A percentile compares a stretch with the other conserved stretches of the same genome.
Evolutionary conservation across 2,113 vertebrate species (phyloP).

Genomic region (Delphinus delphis): DNA sequence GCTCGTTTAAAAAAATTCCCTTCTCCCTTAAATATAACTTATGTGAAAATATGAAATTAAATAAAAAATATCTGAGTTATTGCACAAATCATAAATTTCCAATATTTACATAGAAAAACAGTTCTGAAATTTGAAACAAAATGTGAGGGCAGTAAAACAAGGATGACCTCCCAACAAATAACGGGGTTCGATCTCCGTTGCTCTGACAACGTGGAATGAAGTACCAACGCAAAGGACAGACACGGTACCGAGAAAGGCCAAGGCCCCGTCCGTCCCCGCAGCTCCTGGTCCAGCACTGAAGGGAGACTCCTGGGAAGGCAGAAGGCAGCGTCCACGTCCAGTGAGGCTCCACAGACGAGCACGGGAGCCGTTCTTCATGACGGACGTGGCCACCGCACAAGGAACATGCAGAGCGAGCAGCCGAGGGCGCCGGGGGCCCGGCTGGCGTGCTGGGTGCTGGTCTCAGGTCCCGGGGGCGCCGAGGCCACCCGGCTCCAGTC

Average conservation of each 20-base stretch:
- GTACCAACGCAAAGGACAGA: conserved; percentile 57
- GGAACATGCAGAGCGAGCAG: conserved; percentile 88
- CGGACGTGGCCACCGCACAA: conserved; percentile 84
- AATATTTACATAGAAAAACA: conserved; percentile 88
- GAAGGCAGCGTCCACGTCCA: conserved; percentile 85
- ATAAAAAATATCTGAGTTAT: conserved; percentile 94
- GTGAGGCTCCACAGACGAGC: conserved; percentile 91
- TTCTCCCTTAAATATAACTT: conserved; percentile 88
- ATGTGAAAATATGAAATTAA: conserved; percentile 91
- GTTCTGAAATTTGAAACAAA: conserved; percentile 74
- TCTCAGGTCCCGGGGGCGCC: conserved; percentile 79
- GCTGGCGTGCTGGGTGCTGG: conserved; percentile 83
- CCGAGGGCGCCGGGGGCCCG: conserved; percentile 82
- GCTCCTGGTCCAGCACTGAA: conserved; percentile 73
- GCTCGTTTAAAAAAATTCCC: conserved; percentile 85
- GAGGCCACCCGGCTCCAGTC: conserved; percentile 71
- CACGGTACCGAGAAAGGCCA: conserved; percentile 64
- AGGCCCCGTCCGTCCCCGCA: conserved; percentile 73
- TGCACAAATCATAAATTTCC: conserved; percentile 93
- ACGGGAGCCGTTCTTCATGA: conserved; percentile 88
- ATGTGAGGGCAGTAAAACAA: conserved; percentile 79
- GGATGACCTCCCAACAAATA: conserved; percentile 59
- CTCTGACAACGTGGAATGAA: conserved; percentile 55
- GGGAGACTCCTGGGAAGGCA: conserved; percentile 78
- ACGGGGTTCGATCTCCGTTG: conserved; percentile 60